Evolutionary conservation across 2,888 invertebrate genomes (phyloP).

Genomic region (Drosophila pegasa): DNA sequence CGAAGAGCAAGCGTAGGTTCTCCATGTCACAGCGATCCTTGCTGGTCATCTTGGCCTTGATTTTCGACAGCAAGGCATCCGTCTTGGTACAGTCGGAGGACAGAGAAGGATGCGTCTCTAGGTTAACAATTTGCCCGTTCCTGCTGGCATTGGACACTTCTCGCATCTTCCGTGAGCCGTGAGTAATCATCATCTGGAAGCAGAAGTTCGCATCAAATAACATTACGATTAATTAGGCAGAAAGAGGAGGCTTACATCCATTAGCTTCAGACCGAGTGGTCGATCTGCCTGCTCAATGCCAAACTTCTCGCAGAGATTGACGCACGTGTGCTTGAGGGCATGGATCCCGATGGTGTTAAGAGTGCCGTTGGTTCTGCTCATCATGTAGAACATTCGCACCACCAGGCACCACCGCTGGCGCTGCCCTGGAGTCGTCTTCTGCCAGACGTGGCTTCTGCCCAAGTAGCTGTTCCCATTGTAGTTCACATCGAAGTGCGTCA

Average conservation of each 20-base stretch:
- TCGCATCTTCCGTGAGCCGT: constrained; percentile 14
- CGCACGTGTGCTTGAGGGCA: constrained; percentile 33
- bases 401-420: constrained; percentile 14
- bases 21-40: constrained; percentile 3
- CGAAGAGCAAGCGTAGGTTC: constrained; percentile 5
- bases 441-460: constrained; percentile 34
- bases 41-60: constrained; percentile 7
- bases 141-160: constrained; percentile 10
- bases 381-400: constrained; percentile 22
- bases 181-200: constrained; percentile 29
- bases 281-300: constrained; percentile 14
- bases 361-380: constrained; percentile 18
- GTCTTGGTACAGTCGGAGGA: constrained; percentile 18
- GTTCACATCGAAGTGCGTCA: constrained; percentile 29
- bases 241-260: constrained; percentile 9
- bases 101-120: constrained; percentile 14
- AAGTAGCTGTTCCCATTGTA: constrained; percentile 16
- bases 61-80: constrained; percentile 5
- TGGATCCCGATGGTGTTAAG: constrained; percentile 24
- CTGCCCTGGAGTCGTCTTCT: constrained; percentile 8
- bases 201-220: too few relatives aligned
- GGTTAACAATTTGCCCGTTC: constrained; percentile 8
- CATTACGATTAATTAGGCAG: not conserved
- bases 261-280: constrained; percentile 7
- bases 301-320: constrained; percentile 22